phyloP scores from a whole-genome alignment of 2,113 vertebrate species.

The Podilymbus podiceps region DNA sequence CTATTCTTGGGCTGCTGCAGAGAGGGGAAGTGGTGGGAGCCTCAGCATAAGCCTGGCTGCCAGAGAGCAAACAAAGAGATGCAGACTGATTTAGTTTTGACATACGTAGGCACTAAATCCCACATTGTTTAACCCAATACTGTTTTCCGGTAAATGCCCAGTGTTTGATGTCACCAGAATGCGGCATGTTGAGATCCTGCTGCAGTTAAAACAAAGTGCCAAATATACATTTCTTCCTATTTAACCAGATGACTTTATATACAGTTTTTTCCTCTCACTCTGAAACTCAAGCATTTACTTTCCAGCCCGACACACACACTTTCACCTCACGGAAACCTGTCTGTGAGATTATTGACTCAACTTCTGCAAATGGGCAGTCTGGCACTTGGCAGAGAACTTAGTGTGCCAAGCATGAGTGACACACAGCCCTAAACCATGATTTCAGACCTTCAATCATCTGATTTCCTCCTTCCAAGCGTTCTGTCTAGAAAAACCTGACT shows the following conservation, averaged over 20 bases:
- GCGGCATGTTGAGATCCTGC: accelerated
- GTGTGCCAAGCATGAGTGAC: background rate
- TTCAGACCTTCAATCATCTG: background rate
- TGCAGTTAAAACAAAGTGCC: background rate
- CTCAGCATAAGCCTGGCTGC: background rate
- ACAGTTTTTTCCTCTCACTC: background rate
- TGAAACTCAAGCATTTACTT: background rate
- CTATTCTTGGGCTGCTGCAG: background rate
- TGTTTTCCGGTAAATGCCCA: background rate
- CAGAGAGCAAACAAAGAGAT: background rate
- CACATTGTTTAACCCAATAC: background rate
- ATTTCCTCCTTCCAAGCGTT: background rate
- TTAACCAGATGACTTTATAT: background rate
- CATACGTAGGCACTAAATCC: background rate
- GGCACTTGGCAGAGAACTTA: background rate
- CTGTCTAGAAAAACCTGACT: background rate
- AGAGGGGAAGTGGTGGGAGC: slow-evolving; percentile 10
- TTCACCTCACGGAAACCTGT: background rate
- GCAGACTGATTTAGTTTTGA: background rate
- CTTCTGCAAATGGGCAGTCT: background rate
- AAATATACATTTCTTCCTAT: background rate
- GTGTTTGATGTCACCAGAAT: background rate
- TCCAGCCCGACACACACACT: background rate
- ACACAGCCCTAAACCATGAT: background rate
- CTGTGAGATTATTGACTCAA: background rate